Base-by-base conservation (phyloP, 37 sponge, comb jelly and placozoan species). In the Cliona cf. orientalis region DNA sequence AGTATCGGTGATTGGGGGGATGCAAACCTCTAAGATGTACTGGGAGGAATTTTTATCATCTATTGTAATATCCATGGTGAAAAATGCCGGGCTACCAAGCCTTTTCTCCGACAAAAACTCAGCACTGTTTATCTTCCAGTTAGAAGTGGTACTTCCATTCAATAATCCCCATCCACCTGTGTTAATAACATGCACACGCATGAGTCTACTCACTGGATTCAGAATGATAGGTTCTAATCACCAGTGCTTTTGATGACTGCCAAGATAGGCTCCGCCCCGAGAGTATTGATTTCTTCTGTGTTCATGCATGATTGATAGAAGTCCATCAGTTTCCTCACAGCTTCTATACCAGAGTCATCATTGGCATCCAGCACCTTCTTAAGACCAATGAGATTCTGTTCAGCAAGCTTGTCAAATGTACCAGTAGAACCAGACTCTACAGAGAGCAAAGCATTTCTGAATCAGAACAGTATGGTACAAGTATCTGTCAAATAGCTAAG, bases 41-140 rank as follows among this genome's bases (percentile, higher is more conserved):
- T 21, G 0, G 1, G 81, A 70, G 4, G 91, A 85, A 71, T 84
- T 84, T 12, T 46, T 74, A 29, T 74, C 80, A 42, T 90, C 80
- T 45, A 82, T 63, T 33, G 31, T 73, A 14, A 90, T 69, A 28
- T 45, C 42, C 19, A 90, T 42, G 5, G 40, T 53, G 46, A 90
- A 90, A 72, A 90, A 84, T 25, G 86, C 91, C 21, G 35, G 60
- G 80, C 81, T 90, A 0, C 86, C 81, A 26, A 28, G 5, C 22
- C 58, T 3, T 68, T 85, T 78, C 66, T 84, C 80, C 33, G 6
- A 3, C 26, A 56, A 25, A n/a, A 91, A 78, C 9, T 36, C 35
- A 39, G 36, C 36, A 41, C 49, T 39, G 74, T 84, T 80, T 75
- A 75, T 76, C 57, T 65, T 59, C 82, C 82, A 76, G 0, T n/a